Evolutionary conservation across 2,888 invertebrate species (phyloP).

Genomic region (Drosophila pseudotalamancana): DNA sequence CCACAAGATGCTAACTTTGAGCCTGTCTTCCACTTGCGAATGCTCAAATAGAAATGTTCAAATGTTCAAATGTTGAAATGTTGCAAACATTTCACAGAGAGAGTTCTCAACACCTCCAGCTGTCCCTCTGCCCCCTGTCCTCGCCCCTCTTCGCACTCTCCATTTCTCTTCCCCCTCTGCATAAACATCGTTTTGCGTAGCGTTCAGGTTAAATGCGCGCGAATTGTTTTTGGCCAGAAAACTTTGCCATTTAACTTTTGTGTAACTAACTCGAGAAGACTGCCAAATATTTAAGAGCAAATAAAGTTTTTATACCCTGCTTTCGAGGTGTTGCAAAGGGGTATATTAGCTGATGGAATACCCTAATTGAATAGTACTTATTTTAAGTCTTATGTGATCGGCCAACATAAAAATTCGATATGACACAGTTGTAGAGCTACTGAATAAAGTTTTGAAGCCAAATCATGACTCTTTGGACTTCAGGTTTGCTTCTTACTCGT

Average conservation of each 20-base stretch:
- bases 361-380: too few species aligned
- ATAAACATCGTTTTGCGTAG: conserved; percentile 68
- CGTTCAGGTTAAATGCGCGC: conserved; percentile 78
- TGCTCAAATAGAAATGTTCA: conserved; percentile 48
- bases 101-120: conserved; percentile 6
- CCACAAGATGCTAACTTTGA: conserved; percentile 38
- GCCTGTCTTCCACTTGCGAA: not conserved
- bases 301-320: conserved; percentile 10
- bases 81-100: conserved; percentile 33
- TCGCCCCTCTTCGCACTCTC: not conserved
- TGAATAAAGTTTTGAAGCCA: too few species aligned
- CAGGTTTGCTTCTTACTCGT: too few species aligned
- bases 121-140: not conserved
- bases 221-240: conserved; percentile 73
- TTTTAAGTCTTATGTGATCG: too few species aligned
- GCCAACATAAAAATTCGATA: too few species aligned
- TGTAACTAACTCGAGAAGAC: conserved; percentile 48
- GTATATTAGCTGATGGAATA: not conserved
- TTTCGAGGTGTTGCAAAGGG: not conserved
- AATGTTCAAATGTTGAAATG: conserved; percentile 52
- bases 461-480: too few species aligned
- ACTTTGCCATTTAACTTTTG: conserved; percentile 77
- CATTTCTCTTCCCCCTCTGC: not conserved
- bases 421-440: not conserved
- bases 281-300: conserved; percentile 72